Conservation (phyloP, 2,797 vertebrate species). For the Pangasius sanitwongsei region DNA sequence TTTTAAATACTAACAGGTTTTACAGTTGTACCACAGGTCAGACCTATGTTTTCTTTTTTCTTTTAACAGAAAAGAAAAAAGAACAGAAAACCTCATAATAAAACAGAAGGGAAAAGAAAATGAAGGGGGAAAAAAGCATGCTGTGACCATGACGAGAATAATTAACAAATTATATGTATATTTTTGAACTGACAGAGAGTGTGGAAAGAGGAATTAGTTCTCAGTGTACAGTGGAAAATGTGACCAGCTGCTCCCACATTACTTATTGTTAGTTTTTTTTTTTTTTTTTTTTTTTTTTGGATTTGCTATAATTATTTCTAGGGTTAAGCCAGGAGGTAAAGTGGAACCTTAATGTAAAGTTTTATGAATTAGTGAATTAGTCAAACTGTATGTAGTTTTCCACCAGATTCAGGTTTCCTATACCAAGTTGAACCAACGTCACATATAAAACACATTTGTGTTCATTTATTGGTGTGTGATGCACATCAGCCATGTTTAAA, state of each 20-base stretch:
- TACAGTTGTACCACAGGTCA: background rate
- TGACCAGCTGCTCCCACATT: background rate
- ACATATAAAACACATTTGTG: background rate
- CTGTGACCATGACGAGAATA: background rate
- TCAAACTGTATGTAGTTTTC: background rate
- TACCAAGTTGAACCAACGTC: conserved; percentile 2
- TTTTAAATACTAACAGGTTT: background rate
- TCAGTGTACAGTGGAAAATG: background rate
- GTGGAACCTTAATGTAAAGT: background rate
- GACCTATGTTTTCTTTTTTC: background rate
- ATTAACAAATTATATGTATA: background rate
- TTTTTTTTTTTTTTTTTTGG: too few relatives aligned
- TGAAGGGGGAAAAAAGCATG: background rate
- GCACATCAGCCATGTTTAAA: conserved; percentile 36
- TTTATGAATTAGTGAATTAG: background rate
- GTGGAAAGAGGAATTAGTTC: background rate
- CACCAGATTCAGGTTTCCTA: background rate
- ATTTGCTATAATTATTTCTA: background rate
- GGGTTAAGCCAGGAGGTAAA: background rate
- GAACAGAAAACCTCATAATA: background rate
- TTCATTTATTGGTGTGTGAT: conserved; percentile 31
- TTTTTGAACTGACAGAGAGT: background rate
- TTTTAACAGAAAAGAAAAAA: background rate
- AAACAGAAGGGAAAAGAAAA: background rate
- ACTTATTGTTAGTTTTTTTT: background rate